phyloP scores from a whole-genome alignment of 2,888 invertebrate species.

The Galerucella nymphaeae region DNA sequence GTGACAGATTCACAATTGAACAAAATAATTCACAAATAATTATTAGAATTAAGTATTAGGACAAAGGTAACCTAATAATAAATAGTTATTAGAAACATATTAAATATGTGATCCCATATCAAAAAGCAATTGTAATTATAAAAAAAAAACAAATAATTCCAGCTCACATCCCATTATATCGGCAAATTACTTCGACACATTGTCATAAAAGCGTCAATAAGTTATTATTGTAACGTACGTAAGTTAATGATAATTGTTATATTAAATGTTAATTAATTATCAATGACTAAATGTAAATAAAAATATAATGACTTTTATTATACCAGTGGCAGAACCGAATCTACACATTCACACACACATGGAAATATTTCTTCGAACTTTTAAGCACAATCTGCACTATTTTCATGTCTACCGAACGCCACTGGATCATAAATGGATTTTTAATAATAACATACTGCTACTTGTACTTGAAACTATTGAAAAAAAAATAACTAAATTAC shows the following conservation, averaged over 20 bases:
- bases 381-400: too few species aligned
- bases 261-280: constrained; percentile 45
- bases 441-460: background rate
- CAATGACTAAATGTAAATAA: constrained; percentile 42
- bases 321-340: constrained; percentile 7
- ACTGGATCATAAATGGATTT: constrained; percentile 2
- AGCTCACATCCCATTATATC: constrained; percentile 41
- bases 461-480: constrained; percentile 15
- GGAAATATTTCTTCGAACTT: too few species aligned
- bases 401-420: background rate
- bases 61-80: constrained; percentile 42
- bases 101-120: constrained; percentile 44
- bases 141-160: constrained; percentile 39
- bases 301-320: constrained; percentile 1
- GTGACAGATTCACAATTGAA: too few species aligned
- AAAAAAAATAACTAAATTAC: constrained; percentile 11
- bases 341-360: background rate
- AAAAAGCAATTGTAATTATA: constrained; percentile 41
- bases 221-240: constrained; percentile 47
- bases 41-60: constrained; percentile 33
- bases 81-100: constrained; percentile 40
- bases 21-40: background rate
- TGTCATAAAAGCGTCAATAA: constrained; percentile 46
- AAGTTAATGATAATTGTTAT: constrained; percentile 46
- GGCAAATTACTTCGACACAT: constrained; percentile 46